Conservation (phyloP, 2,888 invertebrate genomes). For the Phyllotreta cruciferae region DNA sequence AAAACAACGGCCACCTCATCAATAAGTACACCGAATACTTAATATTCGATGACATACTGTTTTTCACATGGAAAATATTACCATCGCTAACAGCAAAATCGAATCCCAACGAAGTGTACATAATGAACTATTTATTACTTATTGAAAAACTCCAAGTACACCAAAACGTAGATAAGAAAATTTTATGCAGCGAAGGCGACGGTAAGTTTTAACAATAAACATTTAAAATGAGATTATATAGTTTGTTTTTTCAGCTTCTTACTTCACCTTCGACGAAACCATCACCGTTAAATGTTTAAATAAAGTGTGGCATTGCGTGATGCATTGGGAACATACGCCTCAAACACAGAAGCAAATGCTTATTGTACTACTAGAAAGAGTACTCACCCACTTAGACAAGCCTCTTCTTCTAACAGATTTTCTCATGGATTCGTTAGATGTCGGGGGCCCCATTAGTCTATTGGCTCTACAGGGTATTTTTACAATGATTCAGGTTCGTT, state of each 20-base stretch:
- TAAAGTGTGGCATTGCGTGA: constrained; percentile 79
- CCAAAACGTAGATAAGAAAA: constrained; percentile 49
- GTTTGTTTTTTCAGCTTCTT: constrained; percentile 42
- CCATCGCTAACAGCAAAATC: constrained; percentile 66
- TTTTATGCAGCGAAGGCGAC: constrained; percentile 50
- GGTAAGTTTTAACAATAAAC: constrained; percentile 37
- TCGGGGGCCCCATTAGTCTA: constrained; percentile 86
- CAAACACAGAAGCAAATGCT: constrained; percentile 79
- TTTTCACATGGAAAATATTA: constrained; percentile 71
- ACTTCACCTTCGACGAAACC: constrained; percentile 68
- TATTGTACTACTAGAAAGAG: constrained; percentile 80
- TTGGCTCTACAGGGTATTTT: constrained; percentile 92
- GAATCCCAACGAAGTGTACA: constrained; percentile 59
- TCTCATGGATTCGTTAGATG: constrained; percentile 86
- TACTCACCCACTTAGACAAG: constrained; percentile 80
- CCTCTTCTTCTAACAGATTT: constrained; percentile 90
- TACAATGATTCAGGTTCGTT: constrained; percentile 74
- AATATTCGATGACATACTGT: constrained; percentile 77
- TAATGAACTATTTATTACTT: constrained; percentile 55
- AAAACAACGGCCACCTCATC: constrained; percentile 68
- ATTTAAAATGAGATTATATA: constrained; percentile 4
- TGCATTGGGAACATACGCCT: constrained; percentile 74
- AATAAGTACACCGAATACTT: constrained; percentile 77
- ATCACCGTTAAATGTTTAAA: constrained; percentile 68
- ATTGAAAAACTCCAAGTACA: constrained; percentile 55